phyloP scores from a whole-genome alignment of 2,797 vertebrate genomes.

The Siniperca scherzeri region DNA sequence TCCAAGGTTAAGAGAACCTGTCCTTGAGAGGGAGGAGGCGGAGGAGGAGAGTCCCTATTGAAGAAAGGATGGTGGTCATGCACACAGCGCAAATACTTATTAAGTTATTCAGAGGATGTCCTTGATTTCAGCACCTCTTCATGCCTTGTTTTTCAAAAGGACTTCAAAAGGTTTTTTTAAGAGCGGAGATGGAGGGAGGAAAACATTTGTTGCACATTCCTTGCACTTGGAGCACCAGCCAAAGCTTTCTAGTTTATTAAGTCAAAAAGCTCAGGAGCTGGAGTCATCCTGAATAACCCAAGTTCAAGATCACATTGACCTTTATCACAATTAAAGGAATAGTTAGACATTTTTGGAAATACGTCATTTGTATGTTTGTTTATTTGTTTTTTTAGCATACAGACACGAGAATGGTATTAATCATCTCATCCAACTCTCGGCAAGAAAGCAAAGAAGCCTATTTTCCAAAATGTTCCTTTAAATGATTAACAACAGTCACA shows the following conservation, averaged over 20 bases:
- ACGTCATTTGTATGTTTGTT: background rate
- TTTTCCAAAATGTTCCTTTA: slow-evolving; percentile 6
- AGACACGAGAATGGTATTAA: background rate
- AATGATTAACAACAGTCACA: background rate
- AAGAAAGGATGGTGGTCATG: slow-evolving; percentile 74
- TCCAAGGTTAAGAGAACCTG: slow-evolving; percentile 76
- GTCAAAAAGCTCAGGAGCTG: slow-evolving; percentile 48
- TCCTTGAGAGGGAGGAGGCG: slow-evolving; percentile 71
- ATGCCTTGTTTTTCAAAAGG: slow-evolving; percentile 75
- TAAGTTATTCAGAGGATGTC: slow-evolving; percentile 75
- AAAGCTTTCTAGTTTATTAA: slow-evolving; percentile 62
- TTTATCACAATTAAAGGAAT: slow-evolving; percentile 25
- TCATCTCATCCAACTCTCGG: background rate
- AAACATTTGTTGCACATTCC: slow-evolving; percentile 81
- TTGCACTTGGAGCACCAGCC: slow-evolving; percentile 51
- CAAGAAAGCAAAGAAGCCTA: background rate
- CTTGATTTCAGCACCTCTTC: slow-evolving; percentile 82
- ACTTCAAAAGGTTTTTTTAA: slow-evolving; percentile 76
- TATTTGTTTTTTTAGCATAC: background rate
- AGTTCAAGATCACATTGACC: slow-evolving; percentile 33
- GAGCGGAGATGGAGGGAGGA: slow-evolving; percentile 75
- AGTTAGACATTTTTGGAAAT: background rate
- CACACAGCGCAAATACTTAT: slow-evolving; percentile 72
- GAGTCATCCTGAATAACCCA: slow-evolving; percentile 16
- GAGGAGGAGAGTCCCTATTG: slow-evolving; percentile 52